Evolutionary conservation across 2,888 invertebrate species (phyloP).

Genomic region (Cylindroiulus punctatus): DNA sequence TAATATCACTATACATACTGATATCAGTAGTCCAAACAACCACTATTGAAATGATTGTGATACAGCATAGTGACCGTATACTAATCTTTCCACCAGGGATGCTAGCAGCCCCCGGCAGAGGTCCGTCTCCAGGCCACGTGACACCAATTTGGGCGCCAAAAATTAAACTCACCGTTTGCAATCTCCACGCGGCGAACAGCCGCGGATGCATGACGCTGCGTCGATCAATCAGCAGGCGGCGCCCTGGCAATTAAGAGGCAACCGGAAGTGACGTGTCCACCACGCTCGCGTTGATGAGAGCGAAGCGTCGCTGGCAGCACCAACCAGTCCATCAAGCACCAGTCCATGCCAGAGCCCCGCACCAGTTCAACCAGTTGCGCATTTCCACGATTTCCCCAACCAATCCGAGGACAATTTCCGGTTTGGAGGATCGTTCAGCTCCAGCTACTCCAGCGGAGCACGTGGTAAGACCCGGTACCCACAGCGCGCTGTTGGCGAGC

Average conservation of each 20-base stretch:
- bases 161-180: constrained; percentile 41
- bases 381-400: neutral
- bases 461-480: no score
- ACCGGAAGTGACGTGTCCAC: neutral
- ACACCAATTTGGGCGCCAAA: neutral
- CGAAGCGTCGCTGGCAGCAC: neutral
- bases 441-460: neutral
- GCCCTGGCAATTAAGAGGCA: neutral
- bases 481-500: neutral
- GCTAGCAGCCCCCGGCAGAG: no score
- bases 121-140: neutral
- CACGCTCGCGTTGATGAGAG: neutral
- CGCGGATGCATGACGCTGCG: constrained; percentile 4
- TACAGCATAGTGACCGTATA: no score
- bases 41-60: no score
- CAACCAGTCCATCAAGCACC: no score
- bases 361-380: neutral
- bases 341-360: neutral
- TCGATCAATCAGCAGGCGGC: neutral
- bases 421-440: no score
- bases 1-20: no score
- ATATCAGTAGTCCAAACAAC: no score
- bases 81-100: no score
- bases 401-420: neutral
- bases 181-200: constrained; percentile 29